Percentiles rank a stretch among this genome's conserved stretches.
phyloP scores from a whole-genome alignment of 1,140 invertebrate genomes.

The Magallana gigas region DNA sequence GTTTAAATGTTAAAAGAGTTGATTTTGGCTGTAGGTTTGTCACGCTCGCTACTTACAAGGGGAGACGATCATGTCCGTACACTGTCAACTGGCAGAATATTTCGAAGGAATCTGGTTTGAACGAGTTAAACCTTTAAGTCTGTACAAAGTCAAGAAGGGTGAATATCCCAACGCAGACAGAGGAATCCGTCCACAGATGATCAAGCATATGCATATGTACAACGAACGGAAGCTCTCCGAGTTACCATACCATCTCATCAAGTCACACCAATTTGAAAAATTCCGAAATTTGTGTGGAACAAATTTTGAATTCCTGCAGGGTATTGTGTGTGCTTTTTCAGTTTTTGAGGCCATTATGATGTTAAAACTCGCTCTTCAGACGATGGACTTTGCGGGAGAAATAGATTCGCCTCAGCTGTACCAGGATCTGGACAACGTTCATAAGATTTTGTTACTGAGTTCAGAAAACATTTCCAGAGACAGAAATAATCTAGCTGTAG shows the following conservation, averaged over 20 bases:
- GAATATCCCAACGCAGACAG: conserved; percentile 64
- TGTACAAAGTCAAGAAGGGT: conserved; percentile 69
- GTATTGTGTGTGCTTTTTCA: conserved; percentile 57
- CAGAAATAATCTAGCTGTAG: conserved; percentile 60
- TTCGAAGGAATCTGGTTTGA: conserved; percentile 69
- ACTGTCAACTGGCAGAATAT: conserved; percentile 67
- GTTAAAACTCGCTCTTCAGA: conserved; percentile 56
- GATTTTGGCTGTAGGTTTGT: conserved; percentile 81
- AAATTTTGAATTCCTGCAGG: conserved; percentile 67
- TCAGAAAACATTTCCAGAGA: conserved; percentile 64
- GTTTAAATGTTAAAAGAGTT: not conserved
- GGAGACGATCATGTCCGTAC: conserved; percentile 44
- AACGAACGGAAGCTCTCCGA: conserved; percentile 69
- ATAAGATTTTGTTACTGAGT: conserved; percentile 60
- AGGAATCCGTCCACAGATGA: conserved; percentile 66
- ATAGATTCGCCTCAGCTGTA: conserved; percentile 42
- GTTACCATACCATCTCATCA: conserved; percentile 66
- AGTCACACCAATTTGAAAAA: conserved; percentile 60
- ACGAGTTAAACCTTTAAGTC: conserved; percentile 64
- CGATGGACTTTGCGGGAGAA: conserved; percentile 43
- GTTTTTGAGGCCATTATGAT: conserved; percentile 58
- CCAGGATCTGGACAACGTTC: conserved; percentile 48
- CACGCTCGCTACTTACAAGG: conserved; percentile 86
- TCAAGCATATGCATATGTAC: conserved; percentile 55
- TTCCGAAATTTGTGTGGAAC: conserved; percentile 58